Evolutionary conservation across 2,113 vertebrate genomes (phyloP).

Genomic region (Hippocampus comes): DNA sequence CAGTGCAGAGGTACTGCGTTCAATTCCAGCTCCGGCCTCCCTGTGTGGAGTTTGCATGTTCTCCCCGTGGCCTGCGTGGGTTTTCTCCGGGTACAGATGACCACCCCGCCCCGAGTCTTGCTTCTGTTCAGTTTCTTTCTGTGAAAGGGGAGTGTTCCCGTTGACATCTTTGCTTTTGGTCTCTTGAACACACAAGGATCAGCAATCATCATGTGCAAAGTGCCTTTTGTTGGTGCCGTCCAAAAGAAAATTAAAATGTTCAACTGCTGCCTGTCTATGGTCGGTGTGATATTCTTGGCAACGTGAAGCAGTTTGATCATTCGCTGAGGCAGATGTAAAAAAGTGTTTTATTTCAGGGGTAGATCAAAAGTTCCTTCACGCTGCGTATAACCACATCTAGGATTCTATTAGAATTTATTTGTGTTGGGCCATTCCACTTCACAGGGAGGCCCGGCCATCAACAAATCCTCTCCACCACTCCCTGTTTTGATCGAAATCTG

Average conservation of each 20-base stretch:
- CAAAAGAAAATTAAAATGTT: not conserved
- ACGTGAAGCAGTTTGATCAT: constrained; percentile 49
- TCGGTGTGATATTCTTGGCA: constrained; percentile 47
- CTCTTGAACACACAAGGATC: not conserved
- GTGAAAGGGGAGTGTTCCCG: no score
- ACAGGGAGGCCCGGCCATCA: constrained; percentile 43
- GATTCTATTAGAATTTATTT: constrained; percentile 66
- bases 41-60: no score
- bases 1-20: no score
- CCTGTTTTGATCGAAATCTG: constrained; percentile 50
- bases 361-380: constrained; percentile 63
- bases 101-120: no score
- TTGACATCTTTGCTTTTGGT: not conserved
- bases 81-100: no score
- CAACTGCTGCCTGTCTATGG: constrained; percentile 30
- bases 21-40: no score
- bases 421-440: constrained; percentile 53
- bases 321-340: constrained; percentile 58
- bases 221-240: not conserved
- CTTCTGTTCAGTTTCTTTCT: no score
- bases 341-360: constrained; percentile 65
- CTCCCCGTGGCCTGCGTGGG: no score
- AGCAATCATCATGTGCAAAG: not conserved
- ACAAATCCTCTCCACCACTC: constrained; percentile 46
- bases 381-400: constrained; percentile 58